Percentiles rank a stretch among this genome's conserved stretches.
These are phyloP conservation scores for Chunga burmeisteri DNA, from an alignment of 2,113 vertebrate species.

Conservation along the genomic window DNA sequence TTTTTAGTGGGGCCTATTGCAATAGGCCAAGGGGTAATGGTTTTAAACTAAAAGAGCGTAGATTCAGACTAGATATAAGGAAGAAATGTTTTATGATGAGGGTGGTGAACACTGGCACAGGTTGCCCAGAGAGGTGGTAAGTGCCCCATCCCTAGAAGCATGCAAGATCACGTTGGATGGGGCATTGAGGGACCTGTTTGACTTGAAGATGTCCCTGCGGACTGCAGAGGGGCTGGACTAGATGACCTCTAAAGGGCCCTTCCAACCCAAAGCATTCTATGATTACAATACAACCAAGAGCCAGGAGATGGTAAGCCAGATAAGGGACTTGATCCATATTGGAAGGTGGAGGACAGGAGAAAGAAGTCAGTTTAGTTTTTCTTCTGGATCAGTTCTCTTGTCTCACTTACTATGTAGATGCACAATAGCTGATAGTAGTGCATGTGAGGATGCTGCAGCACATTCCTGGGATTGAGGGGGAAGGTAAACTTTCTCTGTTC, in stretches of 20 bases:
- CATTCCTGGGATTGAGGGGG: background rate
- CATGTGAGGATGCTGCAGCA: background rate
- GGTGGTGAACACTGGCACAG: no score
- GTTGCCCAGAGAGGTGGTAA: background rate
- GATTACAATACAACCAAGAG: background rate
- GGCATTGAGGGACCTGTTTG: background rate
- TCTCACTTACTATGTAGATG: background rate
- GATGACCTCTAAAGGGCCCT: background rate
- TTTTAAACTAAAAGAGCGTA: background rate
- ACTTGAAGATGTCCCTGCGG: background rate
- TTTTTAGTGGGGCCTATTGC: background rate
- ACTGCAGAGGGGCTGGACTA: background rate
- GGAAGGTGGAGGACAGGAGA: background rate
- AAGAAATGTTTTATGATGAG: no score
- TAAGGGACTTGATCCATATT: background rate
- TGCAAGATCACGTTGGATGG: background rate
- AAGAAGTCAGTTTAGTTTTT: background rate
- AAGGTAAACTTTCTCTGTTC: background rate
- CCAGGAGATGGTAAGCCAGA: background rate
- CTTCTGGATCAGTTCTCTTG: background rate
- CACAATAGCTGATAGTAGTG: background rate
- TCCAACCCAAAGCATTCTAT: background rate
- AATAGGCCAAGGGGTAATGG: rapidly evolving
- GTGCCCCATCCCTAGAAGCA: background rate
- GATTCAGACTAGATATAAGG: background rate